Percentiles rank a stretch among this genome's conserved stretches.
Evolutionary conservation across 2,797 vertebrate genomes (phyloP).

Genomic region (Tenualosa thibaudeaui): DNA sequence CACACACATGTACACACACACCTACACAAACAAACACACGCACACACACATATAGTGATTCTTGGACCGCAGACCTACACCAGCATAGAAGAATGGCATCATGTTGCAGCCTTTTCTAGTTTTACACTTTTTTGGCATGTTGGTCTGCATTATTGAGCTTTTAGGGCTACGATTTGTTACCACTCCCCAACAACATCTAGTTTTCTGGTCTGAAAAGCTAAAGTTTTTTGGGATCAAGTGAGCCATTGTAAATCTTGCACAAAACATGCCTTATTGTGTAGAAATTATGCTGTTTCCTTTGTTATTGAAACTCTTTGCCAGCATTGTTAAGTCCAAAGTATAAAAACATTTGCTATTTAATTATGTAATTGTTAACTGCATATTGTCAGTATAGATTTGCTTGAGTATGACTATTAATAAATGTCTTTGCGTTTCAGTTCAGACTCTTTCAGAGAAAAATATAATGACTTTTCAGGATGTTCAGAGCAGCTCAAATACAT

Average conservation of each 20-base stretch:
- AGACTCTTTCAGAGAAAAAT: background rate
- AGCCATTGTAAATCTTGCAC: constrained; percentile 30
- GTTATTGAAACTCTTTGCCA: constrained; percentile 38
- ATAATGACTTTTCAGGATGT: no score
- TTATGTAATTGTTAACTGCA: constrained; percentile 71
- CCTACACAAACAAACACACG: background rate
- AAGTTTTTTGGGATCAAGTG: constrained; percentile 24
- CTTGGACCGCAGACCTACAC: background rate
- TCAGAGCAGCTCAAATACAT: background rate
- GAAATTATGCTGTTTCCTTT: constrained; percentile 26
- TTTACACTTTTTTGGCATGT: background rate
- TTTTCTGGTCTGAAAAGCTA: background rate
- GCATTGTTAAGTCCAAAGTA: constrained; percentile 59
- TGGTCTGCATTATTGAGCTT: background rate
- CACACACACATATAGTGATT: background rate
- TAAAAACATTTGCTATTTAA: constrained; percentile 69
- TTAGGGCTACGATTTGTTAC: background rate
- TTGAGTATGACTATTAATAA: constrained; percentile 70
- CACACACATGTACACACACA: background rate
- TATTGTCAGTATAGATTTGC: constrained; percentile 63
- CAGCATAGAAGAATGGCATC: background rate
- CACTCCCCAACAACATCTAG: background rate
- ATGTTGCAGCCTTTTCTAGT: background rate
- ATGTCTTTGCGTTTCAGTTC: constrained; percentile 58
- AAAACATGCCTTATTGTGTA: constrained; percentile 35